phyloP scores from a whole-genome alignment of 2,797 vertebrate species.

The Mus minutoides region DNA sequence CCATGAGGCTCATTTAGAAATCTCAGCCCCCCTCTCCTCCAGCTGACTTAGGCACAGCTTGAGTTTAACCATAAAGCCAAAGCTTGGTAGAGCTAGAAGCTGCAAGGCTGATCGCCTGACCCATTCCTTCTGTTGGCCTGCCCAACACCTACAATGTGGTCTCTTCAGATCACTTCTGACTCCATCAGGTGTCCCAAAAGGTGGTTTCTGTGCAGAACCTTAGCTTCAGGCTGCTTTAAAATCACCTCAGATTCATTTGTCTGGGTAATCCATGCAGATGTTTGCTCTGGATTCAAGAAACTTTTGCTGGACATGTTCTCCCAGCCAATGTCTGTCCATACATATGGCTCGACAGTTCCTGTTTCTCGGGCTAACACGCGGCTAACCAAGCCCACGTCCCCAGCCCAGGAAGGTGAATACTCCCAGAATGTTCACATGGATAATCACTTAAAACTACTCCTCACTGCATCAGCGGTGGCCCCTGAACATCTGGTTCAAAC shows the following conservation, averaged over 20 bases:
- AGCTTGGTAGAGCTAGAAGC: too few species aligned
- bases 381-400: slow-evolving; percentile 72
- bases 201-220: neutral
- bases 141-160: neutral
- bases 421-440: slow-evolving; percentile 78
- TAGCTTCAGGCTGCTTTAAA: neutral
- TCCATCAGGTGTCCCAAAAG: neutral
- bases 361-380: slow-evolving; percentile 57
- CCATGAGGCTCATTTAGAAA: neutral
- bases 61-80: neutral
- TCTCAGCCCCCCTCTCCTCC: neutral
- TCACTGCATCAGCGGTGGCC: slow-evolving; percentile 84
- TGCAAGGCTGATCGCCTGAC: neutral
- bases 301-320: neutral
- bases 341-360: neutral
- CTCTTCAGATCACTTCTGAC: neutral
- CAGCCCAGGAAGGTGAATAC: slow-evolving; percentile 50
- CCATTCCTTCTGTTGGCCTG: too few species aligned
- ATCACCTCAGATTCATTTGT: neutral
- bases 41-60: neutral
- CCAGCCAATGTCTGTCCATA: too few species aligned
- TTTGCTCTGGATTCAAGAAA: neutral
- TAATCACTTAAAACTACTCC: slow-evolving; percentile 87
- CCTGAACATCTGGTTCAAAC: slow-evolving; percentile 89
- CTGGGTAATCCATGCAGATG: neutral